These are phyloP conservation scores for Cryptus viduatorius DNA, from an alignment of 2,888 invertebrate species.

Conservation along the genomic window DNA sequence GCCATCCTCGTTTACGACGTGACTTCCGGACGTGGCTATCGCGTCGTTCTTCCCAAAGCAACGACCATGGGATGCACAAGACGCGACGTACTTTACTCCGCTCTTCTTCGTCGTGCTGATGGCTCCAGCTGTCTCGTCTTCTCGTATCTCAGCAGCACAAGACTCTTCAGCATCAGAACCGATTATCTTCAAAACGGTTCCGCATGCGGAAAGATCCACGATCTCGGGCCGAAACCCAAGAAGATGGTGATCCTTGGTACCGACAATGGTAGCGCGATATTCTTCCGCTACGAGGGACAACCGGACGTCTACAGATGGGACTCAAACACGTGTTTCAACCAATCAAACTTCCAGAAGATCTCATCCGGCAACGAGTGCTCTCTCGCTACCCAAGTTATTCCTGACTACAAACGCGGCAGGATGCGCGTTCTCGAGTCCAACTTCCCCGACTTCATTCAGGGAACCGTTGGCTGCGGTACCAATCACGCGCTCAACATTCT, in stretches of 20 bases:
- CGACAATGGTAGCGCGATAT: conserved; percentile 87
- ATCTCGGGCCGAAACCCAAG: conserved; percentile 87
- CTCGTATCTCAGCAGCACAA: conserved; percentile 88
- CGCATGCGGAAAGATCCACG: conserved; percentile 86
- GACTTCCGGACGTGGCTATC: conserved; percentile 87
- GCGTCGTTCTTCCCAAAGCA: conserved; percentile 88
- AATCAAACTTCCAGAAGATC: conserved; percentile 86
- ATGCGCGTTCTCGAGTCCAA: conserved; percentile 89
- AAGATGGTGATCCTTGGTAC: conserved; percentile 88
- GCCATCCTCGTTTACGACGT: conserved; percentile 88
- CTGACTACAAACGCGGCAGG: conserved; percentile 86
- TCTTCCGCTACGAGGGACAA: conserved; percentile 88
- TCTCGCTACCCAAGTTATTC: conserved; percentile 87
- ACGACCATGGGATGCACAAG: conserved; percentile 86
- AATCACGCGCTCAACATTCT: conserved; percentile 86
- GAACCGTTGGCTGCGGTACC: conserved; percentile 88
- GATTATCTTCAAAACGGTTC: conserved; percentile 88
- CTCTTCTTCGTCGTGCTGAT: conserved; percentile 87
- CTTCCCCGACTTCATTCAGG: conserved; percentile 88
- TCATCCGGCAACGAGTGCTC: conserved; percentile 86
- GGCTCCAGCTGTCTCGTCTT: conserved; percentile 88
- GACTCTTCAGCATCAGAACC: conserved; percentile 89
- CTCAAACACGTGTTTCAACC: conserved; percentile 84
- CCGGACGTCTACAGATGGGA: conserved; percentile 88
- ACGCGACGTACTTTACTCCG: conserved; percentile 89